A percentile compares a stretch with the other conserved stretches of the same genome.
Conservation (phyloP, 2,113 vertebrate species). For the Fukomys damarensis region DNA sequence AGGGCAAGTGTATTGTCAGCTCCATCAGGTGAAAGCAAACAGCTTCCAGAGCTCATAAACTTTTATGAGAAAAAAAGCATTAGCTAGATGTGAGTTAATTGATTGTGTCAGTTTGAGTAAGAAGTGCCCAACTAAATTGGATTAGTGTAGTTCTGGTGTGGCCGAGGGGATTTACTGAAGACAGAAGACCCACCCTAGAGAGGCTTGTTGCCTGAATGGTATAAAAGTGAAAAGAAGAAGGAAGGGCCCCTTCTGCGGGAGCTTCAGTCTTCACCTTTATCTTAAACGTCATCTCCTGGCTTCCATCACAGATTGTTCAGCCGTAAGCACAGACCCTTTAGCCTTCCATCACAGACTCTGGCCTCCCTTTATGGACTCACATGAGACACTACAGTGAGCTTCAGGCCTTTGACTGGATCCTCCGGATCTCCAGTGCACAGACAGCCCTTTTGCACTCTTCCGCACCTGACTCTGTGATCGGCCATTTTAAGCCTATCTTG, state of each 20-base stretch:
- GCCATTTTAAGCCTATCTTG: background rate
- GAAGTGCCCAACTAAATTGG: background rate
- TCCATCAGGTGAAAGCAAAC: background rate
- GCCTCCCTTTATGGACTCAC: background rate
- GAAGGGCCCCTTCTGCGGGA: background rate
- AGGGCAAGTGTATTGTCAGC: background rate
- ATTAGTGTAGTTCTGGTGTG: background rate
- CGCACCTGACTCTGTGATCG: background rate
- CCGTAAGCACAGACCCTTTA: too few species aligned
- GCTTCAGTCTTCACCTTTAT: background rate
- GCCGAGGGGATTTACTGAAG: background rate
- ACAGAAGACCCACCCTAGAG: background rate
- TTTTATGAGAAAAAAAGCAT: background rate
- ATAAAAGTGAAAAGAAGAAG: background rate
- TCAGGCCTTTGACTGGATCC: background rate
- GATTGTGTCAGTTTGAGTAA: background rate
- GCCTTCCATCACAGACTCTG: too few species aligned
- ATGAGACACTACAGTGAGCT: background rate
- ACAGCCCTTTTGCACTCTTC: background rate
- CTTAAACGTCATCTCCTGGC: background rate
- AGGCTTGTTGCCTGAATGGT: background rate
- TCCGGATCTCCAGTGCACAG: background rate
- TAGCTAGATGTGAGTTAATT: background rate
- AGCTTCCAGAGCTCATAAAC: background rate
- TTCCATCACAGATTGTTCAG: background rate